These are phyloP conservation scores for Drosophila engyochracea DNA, from an alignment of 2,888 invertebrate species.

Conservation along the genomic window DNA sequence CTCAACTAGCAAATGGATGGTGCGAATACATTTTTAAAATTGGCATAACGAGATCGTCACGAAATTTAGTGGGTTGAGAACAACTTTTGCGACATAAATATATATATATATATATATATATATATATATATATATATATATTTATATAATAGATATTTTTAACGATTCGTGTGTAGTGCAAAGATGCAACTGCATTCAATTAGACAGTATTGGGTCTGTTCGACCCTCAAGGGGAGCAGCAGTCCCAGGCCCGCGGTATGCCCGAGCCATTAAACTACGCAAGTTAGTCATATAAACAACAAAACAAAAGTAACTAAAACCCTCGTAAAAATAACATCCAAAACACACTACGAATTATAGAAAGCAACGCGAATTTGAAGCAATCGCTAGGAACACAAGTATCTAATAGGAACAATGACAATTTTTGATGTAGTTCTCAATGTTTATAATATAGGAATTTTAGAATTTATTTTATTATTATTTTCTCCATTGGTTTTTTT, in stretches of 20 bases:
- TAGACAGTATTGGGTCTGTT: conserved; percentile 20
- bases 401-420: conserved; percentile 32
- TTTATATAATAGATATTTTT: conserved; percentile 30
- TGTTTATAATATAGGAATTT: conserved; percentile 37
- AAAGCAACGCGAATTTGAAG: conserved; percentile 26
- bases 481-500: neutral
- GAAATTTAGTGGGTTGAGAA: neutral
- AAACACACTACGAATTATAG: conserved; percentile 24
- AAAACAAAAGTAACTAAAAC: conserved; percentile 18
- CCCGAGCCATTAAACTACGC: conserved; percentile 62
- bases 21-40: conserved; percentile 8
- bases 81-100: conserved; percentile 14
- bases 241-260: conserved; percentile 59
- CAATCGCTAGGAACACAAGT: conserved; percentile 16
- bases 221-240: conserved; percentile 9
- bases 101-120: neutral
- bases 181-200: conserved; percentile 9
- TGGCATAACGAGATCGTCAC: neutral
- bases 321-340: conserved; percentile 4
- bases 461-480: neutral
- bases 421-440: conserved; percentile 46
- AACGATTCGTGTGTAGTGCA: conserved; percentile 18
- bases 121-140: neutral
- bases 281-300: conserved; percentile 40
- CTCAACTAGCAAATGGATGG: conserved; percentile 51